Evolutionary conservation across 2,888 invertebrate genomes (phyloP), one percentile per base, ranked within the genome.

Genomic region (Allolobophora icterica): DNA sequence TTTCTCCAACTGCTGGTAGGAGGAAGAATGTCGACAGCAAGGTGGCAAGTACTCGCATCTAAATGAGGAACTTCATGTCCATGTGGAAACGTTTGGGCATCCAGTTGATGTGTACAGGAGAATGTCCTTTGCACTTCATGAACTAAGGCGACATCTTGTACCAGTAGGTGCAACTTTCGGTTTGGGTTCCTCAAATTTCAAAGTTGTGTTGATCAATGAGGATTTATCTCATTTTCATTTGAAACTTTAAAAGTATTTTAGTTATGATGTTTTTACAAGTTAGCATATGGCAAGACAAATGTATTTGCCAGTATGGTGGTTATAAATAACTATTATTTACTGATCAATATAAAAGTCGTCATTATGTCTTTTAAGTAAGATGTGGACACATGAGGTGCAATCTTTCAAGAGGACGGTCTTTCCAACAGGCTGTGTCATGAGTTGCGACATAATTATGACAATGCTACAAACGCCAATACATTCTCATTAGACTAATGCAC

Each of bases 81-180:
- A 98, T 95, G 97, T 98, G 90, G 97, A 97, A 21, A 97, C 98
- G 0, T 96, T 97, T 93, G 98, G 98, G 4, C 97, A 98, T 1
- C 97, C 98, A 0, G 97, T 98, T 6, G 98, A 98, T 95, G 98
- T 98, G 42, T 98, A 98, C 94, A 97, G 97, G 84, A 96, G 98
- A 91, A 97, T 98, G 91, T 97, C 98, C 0, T 97, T 97, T 94
- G 98, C 98, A 17, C 96, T 98, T n/a, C 84, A 84, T 87, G 90
- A 35, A 24, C 90, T 90, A n/a, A 83, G 90, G n/a, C 90, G 42
- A n/a, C 90, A 84, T 42, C 90, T 90, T 34, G 40, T 84, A n/a
- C 90, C 84, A 38, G 90, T 90, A 30, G 45, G 90, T 58, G n/a
- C 24, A 40, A 34, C n/a, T 71, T 71, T 71, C 52, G 17, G 52